These are phyloP conservation scores for Dasypogon diadema DNA, from an alignment of 2,888 invertebrate species.

Conservation along the genomic window DNA sequence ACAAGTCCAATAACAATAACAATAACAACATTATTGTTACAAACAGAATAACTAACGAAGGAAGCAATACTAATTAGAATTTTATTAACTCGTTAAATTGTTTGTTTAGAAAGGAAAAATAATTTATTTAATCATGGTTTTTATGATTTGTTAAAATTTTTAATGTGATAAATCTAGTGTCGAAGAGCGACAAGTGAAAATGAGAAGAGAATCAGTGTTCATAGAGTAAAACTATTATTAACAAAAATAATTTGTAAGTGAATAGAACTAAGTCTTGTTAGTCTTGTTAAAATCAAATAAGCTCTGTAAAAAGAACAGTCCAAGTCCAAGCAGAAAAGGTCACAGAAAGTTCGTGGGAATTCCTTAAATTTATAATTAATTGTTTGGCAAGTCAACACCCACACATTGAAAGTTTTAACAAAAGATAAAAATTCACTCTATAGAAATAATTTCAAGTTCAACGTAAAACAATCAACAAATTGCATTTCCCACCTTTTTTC, in stretches of 20 bases:
- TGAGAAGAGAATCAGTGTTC: conserved; percentile 25
- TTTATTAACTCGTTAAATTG: conserved; percentile 21
- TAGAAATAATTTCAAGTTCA: conserved; percentile 6
- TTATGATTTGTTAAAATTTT: conserved; percentile 39
- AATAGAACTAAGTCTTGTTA: not conserved
- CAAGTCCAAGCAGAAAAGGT: not conserved
- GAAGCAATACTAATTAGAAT: conserved; percentile 24
- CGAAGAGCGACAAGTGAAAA: not conserved
- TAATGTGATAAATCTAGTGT: not conserved
- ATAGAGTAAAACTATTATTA: conserved; percentile 17
- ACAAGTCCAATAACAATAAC: not conserved
- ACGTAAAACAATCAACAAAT: conserved; percentile 44
- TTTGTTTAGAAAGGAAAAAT: not conserved
- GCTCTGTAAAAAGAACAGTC: not conserved
- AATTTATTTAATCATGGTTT: not conserved
- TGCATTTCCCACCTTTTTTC: conserved; percentile 50
- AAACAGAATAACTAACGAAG: not conserved
- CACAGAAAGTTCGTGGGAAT: not conserved
- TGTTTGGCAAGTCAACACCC: not conserved
- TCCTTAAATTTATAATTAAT: not conserved
- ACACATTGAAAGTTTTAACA: conserved; percentile 32
- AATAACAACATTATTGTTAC: conserved; percentile 7
- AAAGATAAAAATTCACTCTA: not conserved
- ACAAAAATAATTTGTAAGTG: conserved; percentile 2
- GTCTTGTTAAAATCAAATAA: not conserved